Evolutionary conservation across 2,113 vertebrate species (phyloP).

Genomic region (Gavialis gangeticus): DNA sequence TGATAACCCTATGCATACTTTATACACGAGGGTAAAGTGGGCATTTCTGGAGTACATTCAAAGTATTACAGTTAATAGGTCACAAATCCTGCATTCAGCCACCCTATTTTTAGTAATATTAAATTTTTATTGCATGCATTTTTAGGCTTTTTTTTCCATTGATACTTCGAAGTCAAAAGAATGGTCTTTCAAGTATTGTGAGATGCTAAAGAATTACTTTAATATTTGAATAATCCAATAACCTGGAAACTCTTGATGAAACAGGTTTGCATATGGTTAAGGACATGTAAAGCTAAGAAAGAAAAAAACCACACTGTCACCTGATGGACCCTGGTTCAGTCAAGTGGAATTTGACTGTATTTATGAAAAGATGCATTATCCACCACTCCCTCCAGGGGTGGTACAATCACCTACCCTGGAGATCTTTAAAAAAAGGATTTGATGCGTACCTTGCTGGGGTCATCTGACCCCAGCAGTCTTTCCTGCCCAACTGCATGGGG

Average conservation of each 20-base stretch:
- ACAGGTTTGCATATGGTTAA: background rate
- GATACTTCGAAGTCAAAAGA: constrained; percentile 20
- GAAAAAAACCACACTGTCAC: background rate
- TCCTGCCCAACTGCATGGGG: too few species aligned
- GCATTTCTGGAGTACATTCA: constrained; percentile 17
- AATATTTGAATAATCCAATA: background rate
- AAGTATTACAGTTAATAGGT: constrained; percentile 34
- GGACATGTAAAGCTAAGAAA: background rate
- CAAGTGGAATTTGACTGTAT: background rate
- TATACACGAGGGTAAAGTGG: background rate
- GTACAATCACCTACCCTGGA: too few species aligned
- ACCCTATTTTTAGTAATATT: constrained; percentile 3
- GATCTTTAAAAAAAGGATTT: too few species aligned
- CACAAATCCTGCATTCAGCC: constrained; percentile 15
- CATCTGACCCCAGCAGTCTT: too few species aligned
- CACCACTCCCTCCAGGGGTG: background rate
- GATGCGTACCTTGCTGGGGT: too few species aligned
- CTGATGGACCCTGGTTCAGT: background rate
- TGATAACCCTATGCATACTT: background rate
- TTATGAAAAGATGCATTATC: background rate
- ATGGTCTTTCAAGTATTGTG: background rate
- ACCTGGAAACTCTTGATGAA: background rate
- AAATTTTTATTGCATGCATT: background rate
- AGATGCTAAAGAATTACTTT: constrained; percentile 16
- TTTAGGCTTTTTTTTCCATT: background rate